phyloP scores from a whole-genome alignment of 2,113 vertebrate genomes.

The Poeciliopsis prolifica region DNA sequence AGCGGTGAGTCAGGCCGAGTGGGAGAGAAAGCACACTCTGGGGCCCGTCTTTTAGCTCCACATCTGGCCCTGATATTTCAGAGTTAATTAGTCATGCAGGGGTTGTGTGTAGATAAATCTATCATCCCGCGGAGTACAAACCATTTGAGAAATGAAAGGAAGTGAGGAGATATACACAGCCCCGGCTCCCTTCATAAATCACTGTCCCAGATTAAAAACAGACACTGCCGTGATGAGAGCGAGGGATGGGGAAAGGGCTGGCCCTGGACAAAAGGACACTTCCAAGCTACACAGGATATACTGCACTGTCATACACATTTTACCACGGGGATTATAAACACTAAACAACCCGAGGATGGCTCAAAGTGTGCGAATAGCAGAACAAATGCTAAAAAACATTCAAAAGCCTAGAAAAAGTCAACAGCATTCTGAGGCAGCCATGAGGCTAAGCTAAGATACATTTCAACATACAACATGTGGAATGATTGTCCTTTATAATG shows the following conservation, averaged over 20 bases:
- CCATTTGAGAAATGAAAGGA: constrained; percentile 99
- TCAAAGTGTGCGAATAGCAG: not conserved
- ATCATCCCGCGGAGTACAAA: constrained; percentile 97
- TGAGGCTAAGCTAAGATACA: not conserved
- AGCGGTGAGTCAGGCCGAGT: constrained; percentile 42
- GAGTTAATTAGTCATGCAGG: constrained; percentile 99
- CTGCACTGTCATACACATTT: not conserved
- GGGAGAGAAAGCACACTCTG: constrained; percentile 64
- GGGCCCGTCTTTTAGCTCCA: constrained; percentile 84
- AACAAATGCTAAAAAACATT: not conserved
- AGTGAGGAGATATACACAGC: constrained; percentile 84
- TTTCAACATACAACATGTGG: not conserved
- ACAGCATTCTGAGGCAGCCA: too few relatives aligned
- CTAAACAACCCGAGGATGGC: not conserved
- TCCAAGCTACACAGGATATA: constrained; percentile 12
- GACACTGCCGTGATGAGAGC: constrained; percentile 88
- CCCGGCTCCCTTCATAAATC: constrained; percentile 94
- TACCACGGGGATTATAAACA: not conserved
- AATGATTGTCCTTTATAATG: too few relatives aligned
- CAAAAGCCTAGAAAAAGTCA: too few relatives aligned
- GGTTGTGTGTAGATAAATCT: constrained; percentile 98
- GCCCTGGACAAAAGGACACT: constrained; percentile 55
- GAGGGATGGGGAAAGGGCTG: constrained; percentile 53
- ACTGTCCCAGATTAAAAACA: constrained; percentile 97
- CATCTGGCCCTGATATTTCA: constrained; percentile 99